Evolutionary conservation across 1,140 invertebrate genomes (phyloP), one percentile per base, ranked within the genome.

Genomic region (Phthorimaea operculella): DNA sequence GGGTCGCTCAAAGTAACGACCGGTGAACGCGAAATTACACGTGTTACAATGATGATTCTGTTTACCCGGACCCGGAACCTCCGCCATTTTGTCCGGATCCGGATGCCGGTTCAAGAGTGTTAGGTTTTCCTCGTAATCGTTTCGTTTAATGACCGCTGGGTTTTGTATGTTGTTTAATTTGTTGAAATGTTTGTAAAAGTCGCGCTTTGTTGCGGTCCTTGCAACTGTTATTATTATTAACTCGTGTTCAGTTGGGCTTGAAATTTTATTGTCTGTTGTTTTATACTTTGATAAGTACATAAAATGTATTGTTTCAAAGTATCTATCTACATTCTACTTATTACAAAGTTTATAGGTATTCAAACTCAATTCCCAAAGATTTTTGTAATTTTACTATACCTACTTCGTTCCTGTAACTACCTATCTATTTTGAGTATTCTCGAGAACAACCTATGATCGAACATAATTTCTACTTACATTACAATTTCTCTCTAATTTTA

Each of bases 41-140:
- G 76, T 77, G 74, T 72, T 72, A 79, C 76, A 79, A 79, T 77
- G 70, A 78, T 78, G 63, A 73, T 69, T 62, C 60, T 74, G 76
- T 75, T 79, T 73, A 73, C 67, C 64, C 65, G 55, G 33, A 47
- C 52, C 60, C 63, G 57, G 64, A 65, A 47, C n/a, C n/a, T 16
- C 12, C 12, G 69, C 72, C 62, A 70, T 72, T 72, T 69, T 53
- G 53, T 55, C 64, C 59, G 69, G 60, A 58, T 28, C 6, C 21
- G 21, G 21, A 28, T 28, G 21, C 21, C 17, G 71, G 65, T 73
- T 75, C 70, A 72, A 75, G 72, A 75, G 70, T 61, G 77, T 78
- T 78, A 80, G 79, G 70, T 72, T 79, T 78, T 59, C 67, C 51
- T 55, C 48, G 67, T 70, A 72, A 75, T 75, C 76, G 68, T 79